These are phyloP conservation scores for Nephrocerus scutellatus DNA, from an alignment of 2,888 invertebrate species.

Conservation along the genomic window DNA sequence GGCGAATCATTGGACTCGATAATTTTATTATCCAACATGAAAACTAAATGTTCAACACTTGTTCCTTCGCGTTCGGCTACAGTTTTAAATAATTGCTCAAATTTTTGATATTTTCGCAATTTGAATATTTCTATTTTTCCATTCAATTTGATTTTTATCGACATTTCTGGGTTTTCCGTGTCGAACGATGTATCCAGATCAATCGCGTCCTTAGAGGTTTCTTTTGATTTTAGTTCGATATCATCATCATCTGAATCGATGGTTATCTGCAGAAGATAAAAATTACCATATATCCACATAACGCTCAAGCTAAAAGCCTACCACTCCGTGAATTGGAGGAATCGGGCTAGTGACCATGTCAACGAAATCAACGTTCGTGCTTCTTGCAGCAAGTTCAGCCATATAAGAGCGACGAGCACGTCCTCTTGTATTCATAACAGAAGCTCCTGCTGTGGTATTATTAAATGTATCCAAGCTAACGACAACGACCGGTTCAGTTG, in stretches of 20 bases:
- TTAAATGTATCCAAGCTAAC: too few relatives aligned
- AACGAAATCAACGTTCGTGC: constrained; percentile 26
- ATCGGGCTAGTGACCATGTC: constrained; percentile 33
- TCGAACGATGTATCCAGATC: constrained; percentile 26
- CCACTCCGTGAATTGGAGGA: constrained; percentile 32
- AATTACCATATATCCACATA: background rate
- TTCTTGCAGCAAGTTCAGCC: constrained; percentile 29
- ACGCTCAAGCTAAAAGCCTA: constrained; percentile 21
- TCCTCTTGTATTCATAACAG: background rate
- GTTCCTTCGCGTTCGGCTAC: constrained; percentile 34
- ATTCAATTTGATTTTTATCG: constrained; percentile 35
- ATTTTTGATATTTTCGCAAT: constrained; percentile 38
- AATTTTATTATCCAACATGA: constrained; percentile 33
- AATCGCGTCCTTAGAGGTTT: constrained; percentile 1
- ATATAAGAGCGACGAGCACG: constrained; percentile 21
- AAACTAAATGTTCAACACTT: constrained; percentile 25
- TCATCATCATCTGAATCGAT: constrained; percentile 30
- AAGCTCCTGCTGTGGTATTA: background rate
- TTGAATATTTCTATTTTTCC: constrained; percentile 33
- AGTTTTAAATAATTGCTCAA: constrained; percentile 31
- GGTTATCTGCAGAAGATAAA: constrained; percentile 22
- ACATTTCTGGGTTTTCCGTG: constrained; percentile 34
- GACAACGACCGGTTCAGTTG: too few relatives aligned
- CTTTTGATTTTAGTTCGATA: constrained; percentile 5
- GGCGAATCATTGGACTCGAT: constrained; percentile 34